Base-by-base conservation (phyloP, 2,113 vertebrate genomes). In the Tupaia tana region DNA sequence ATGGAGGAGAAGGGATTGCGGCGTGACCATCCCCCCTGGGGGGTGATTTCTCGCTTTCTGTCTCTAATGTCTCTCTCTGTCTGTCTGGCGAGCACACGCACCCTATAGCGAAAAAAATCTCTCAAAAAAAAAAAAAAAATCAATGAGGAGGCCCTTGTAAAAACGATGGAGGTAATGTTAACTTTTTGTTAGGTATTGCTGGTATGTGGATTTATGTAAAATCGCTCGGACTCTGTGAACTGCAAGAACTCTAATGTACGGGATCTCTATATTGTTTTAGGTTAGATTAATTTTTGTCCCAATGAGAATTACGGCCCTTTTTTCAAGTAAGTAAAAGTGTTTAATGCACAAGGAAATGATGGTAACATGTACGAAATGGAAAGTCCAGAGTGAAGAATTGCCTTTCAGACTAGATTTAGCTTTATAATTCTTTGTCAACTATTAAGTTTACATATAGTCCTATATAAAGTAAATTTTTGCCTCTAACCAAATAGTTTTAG, bases 161-260 rank as follows among this genome's bases (percentile, higher is more conserved):
- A 52, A 83, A 88, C 20, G 29, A 52, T 29, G 20, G 73, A 14
- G 54, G 54, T 27, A 89, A 61, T 93, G 69, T 70, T 84, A 84
- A 25, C 77, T 92, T 34, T 11, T 86, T 86, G 24, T 61, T 31
- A 67, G 16, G 3, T 34, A 91, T 97, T 98, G 95, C 94, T 95
- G 71, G 90, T 95, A 96, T 97, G 94, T 96, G 69, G 96, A 91
- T 97, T 98, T 96, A 74, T 95, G 95, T 86, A 95, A 97, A 95
- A 89, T 97, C 70, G 93, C 85, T 58, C 78, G 96, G 92, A 58
- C 94, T 56, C 83, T 94, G 94, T 97, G 97, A 98, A 98, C 98
- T 91, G 94, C 22, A 89, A 80, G 27, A 52, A 31, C 94, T 95
- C 25, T 77, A 85, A 71, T 79, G 52, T 56, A 89, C 3, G 22